These are phyloP conservation scores for Drosophila fulvimacula DNA, from an alignment of 2,888 invertebrate species.

Conservation along the genomic window DNA sequence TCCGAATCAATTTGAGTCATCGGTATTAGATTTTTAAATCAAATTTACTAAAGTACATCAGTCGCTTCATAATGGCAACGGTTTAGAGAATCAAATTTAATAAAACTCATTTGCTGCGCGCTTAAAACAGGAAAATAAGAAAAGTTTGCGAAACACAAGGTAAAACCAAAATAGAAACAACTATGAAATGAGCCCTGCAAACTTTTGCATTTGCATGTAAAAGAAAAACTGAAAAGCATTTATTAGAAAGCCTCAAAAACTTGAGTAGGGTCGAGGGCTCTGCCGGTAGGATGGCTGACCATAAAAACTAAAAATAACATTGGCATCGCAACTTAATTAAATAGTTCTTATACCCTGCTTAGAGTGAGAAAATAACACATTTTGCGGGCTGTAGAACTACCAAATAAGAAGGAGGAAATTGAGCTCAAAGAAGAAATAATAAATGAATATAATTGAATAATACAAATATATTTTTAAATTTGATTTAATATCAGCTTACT, in stretches of 20 bases:
- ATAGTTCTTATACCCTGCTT: background rate
- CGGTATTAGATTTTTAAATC: conserved; percentile 22
- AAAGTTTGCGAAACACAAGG: conserved; percentile 7
- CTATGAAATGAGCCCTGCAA: conserved; percentile 9
- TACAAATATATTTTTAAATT: too few relatives aligned
- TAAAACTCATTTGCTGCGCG: conserved; percentile 1
- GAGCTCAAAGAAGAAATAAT: background rate
- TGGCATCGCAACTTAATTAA: conserved; percentile 12
- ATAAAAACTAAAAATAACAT: conserved; percentile 8
- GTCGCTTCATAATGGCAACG: background rate
- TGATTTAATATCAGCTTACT: too few relatives aligned
- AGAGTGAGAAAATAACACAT: background rate
- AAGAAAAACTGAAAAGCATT: conserved; percentile 22
- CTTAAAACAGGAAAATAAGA: conserved; percentile 7
- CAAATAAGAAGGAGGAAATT: background rate
- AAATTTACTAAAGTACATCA: conserved; percentile 17
- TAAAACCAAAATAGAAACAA: conserved; percentile 11
- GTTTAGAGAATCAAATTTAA: background rate
- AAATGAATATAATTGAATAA: too few relatives aligned
- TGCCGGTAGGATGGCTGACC: background rate
- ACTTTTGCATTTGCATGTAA: conserved; percentile 31
- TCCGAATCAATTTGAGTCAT: conserved; percentile 31
- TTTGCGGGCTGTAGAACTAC: background rate
- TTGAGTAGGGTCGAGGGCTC: too few relatives aligned
- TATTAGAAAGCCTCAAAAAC: conserved; percentile 10